Base-by-base conservation (phyloP, 2,888 invertebrate genomes). In the Aleiodes testaceus region DNA sequence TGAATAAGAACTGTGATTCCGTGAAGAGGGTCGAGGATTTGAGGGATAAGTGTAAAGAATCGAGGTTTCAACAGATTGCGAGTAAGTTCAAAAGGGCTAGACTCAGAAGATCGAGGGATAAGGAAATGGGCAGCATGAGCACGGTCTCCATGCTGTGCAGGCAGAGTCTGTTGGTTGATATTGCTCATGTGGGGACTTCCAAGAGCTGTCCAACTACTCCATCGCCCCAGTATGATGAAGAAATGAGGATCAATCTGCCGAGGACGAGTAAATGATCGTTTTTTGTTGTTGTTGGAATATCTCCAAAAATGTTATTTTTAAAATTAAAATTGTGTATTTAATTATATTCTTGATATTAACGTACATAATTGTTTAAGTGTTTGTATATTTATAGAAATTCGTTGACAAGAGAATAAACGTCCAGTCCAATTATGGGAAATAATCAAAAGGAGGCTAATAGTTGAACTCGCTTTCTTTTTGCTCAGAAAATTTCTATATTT, bases 161-260 rank as follows among this genome's bases (percentile, higher is more conserved):
- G 0, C 95, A 95, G 84, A 94, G 94, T 80, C 87, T 95, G 3
- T 87, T 94, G 3, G 93, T 94, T 11, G 91, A 92, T 79, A 88
- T 91, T 18, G 74, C 52, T 2, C 67, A 18, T 26, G 65, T 42
- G 2, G 74, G 70, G 9, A 66, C 70, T 30, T 76, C 77, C 2
- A 78, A 78, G 64, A 78, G 78, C 49, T 78, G 78, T 26, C 78
- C 78, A 0, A 75, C 78, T 0, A 75, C 78, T 3, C 77, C 78
- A 0, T 69, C 76, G n/a, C 74, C 75, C 0, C 61, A 64, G 18
- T 69, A 69, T 11, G 72, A 73, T 7, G 74, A 74, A 14, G 73
- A 45, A 1, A 30, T 52, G 20, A 20, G 14, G 18, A 11, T 42
- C 5, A 52, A 42, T 53, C 7, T 30, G 26, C 50, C 18, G 5